Base-by-base conservation (phyloP, 2,888 invertebrate genomes). In the Latrodectus hesperus region DNA sequence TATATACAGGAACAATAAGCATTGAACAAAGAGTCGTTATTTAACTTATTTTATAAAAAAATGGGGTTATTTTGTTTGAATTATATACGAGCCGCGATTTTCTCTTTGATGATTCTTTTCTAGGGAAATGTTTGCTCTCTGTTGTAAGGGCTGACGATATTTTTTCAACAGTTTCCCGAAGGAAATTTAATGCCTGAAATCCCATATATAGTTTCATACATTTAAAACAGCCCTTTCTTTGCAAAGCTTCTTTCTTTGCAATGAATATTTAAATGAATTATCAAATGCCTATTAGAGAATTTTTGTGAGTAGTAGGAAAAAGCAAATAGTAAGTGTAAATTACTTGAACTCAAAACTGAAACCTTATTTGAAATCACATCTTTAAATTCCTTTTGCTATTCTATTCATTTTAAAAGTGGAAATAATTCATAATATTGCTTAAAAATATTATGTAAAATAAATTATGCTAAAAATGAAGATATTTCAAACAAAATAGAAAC, bases 1-100 rank as follows among this genome's bases (percentile, higher is more conserved):
- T 60, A 60, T 60, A 60, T 60, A 60, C 60, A 60, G 60, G 60
- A 60, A 60, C 60, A 60, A 60, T 60, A 60, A 60, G 60, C 60
- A n/a, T 16, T 60, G 60, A 60, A 60, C 60, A 60, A 60, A 60
- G 60, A 60, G 60, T 60, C 60, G 60, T 60, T 60, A 60, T 60
- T 60, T 60, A n/a, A 11, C n/a, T 60, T 60, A 60, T n/a, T 60
- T 60, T 60, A 60, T 60, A 60, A 12, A 38, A 22, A n/a, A 60
- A 60, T n/a, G 60, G 60, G 60, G 60, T 60, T 60, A 60, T 60
- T 60, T 60, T 60, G 60, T 60, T 60, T 60, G 60, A 60, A 60
- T 60, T 60, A 60, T n/a, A 38, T 38, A 38, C 38, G 38, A 38
- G 60, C 12, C n/a, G 60, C 12, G 60, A n/a, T 60, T 60, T 11